These are phyloP conservation scores for Ostrea denselamellosa DNA, from an alignment of 1,140 invertebrate genomes.

Conservation along the genomic window DNA sequence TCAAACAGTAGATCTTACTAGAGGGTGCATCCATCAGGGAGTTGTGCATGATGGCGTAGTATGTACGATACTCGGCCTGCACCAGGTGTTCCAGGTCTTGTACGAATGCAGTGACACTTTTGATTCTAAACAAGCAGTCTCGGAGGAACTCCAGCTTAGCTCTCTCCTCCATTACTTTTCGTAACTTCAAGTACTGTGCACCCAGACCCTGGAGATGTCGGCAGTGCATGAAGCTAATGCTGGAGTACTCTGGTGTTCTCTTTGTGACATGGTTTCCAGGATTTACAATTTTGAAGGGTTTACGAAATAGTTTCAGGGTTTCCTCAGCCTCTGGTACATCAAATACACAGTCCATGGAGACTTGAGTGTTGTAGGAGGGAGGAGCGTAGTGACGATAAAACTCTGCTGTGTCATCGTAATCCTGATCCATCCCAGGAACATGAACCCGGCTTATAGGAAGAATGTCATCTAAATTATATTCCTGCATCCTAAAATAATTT, in stretches of 20 bases:
- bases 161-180: slow-evolving; percentile 69
- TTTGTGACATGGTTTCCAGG: slow-evolving; percentile 73
- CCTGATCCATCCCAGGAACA: slow-evolving; percentile 38
- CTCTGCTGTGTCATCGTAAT: slow-evolving; percentile 40
- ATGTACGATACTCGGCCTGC: slow-evolving; percentile 70
- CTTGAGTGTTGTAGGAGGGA: slow-evolving; percentile 18
- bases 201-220: slow-evolving; percentile 65
- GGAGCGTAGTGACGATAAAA: slow-evolving; percentile 43
- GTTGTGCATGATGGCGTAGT: slow-evolving; percentile 72
- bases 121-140: slow-evolving; percentile 71
- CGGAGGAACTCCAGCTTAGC: slow-evolving; percentile 72
- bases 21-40: slow-evolving; percentile 64
- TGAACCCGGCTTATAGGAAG: slow-evolving; percentile 42
- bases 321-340: slow-evolving; percentile 69
- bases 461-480: background rate
- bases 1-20: slow-evolving; percentile 75
- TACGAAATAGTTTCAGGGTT: slow-evolving; percentile 64
- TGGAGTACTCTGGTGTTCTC: slow-evolving; percentile 67
- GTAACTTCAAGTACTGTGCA: slow-evolving; percentile 68
- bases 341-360: slow-evolving; percentile 63
- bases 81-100: slow-evolving; percentile 72
- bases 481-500: slow-evolving; percentile 20
- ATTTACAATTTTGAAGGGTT: slow-evolving; percentile 69
- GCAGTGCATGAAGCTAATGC: slow-evolving; percentile 74
- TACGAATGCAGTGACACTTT: slow-evolving; percentile 68